phyloP scores from a whole-genome alignment of 2,113 vertebrate genomes.

The Cygnus buccinator region DNA sequence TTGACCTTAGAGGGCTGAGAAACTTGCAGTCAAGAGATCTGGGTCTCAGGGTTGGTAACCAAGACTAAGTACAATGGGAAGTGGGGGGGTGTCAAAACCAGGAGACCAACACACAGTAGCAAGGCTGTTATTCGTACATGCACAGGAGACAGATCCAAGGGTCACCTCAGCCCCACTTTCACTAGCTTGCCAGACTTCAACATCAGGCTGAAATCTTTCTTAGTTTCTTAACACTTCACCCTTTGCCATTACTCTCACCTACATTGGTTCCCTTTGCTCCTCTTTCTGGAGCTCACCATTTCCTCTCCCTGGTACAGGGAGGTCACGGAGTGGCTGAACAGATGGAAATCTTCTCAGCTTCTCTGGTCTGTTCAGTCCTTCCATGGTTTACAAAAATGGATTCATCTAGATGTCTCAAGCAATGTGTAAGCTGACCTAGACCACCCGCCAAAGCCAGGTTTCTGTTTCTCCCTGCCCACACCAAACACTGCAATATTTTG shows the following conservation, averaged over 20 bases:
- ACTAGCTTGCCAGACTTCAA: not conserved
- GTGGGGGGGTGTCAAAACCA: not conserved
- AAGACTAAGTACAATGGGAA: not conserved
- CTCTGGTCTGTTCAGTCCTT: not conserved
- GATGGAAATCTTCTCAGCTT: not conserved
- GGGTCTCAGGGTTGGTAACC: not conserved
- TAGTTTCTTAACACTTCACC: not conserved
- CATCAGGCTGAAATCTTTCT: not conserved
- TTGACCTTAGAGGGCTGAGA: not conserved
- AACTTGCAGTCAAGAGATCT: not conserved
- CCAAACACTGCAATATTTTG: fast-evolving
- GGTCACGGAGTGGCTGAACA: not conserved
- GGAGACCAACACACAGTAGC: not conserved
- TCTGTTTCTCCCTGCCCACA: not conserved
- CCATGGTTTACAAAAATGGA: not conserved
- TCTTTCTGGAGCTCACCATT: not conserved
- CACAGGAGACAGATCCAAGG: not conserved
- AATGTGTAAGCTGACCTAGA: not conserved
- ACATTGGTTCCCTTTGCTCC: not conserved
- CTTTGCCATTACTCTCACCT: not conserved
- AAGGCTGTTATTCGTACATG: not conserved
- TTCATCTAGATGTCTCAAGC: not conserved
- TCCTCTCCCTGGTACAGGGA: not conserved
- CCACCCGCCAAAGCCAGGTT: not conserved
- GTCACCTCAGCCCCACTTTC: not conserved